Base-by-base conservation (phyloP, 2,888 invertebrate genomes). In the Cerastis leucographa region DNA sequence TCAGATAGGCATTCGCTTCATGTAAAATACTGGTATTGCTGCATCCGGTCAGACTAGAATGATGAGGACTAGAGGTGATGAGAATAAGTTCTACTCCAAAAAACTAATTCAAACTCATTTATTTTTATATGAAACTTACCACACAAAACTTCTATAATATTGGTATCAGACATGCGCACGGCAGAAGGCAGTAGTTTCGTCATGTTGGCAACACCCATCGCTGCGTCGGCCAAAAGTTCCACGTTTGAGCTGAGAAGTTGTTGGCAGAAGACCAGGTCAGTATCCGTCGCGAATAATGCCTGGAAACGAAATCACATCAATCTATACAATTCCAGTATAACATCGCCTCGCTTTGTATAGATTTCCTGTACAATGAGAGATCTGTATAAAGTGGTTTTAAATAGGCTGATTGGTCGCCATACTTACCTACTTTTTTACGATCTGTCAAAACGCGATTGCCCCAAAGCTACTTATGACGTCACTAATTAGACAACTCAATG, bases 131-230 rank as follows among this genome's bases (percentile, higher is more conserved):
- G 14, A 42, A 17, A 64, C 42, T n/a, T 1, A 74, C 96, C 94
- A 79, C 95, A 94, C 3, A 96, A 87, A 0, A 95, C 94, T 80
- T 96, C 96, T 65, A 96, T 95, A 71, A 96, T 93, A 69, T 95
- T 96, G 0, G 96, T 95, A 70, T 96, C 96, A 0, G 93, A 94
- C 96, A 96, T 96, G 54, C 95, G 92, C 4, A 95, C 94, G 12
- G 96, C 96, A 0, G 96, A 92, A 0, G 95, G 94, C 44, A 96
- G 78, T 1, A 96, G 87, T 49, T 94, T 93, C 54, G 96, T 96
- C 96, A 96, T 96, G 85, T 96, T 96, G 78, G 96, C 95, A 0
- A 96, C 96, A 0, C 96, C 96, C 94, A 96, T 93, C 0, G 96
- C 96, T 0, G 96, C 95, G 51, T 96, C 96, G 1, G 95, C 95